Conservation (phyloP, 2,888 invertebrate species). For the Cartodere bifasciata region DNA sequence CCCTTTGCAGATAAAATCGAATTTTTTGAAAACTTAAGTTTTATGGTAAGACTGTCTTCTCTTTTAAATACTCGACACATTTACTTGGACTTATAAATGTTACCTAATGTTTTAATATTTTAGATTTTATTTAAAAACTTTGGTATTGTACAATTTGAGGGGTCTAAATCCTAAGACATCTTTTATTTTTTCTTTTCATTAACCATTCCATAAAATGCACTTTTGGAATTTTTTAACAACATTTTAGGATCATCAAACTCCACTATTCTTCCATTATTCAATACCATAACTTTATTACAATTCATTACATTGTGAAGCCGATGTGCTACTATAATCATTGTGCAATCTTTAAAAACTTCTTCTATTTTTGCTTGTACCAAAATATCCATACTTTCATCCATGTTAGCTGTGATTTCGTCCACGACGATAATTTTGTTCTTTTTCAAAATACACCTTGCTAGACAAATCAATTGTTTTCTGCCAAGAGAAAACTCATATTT, state of each 20-base stretch:
- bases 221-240: slow-evolving; percentile 17
- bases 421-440: slow-evolving; percentile 40
- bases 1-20: no score
- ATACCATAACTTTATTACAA: slow-evolving; percentile 40
- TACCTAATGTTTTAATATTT: no score
- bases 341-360: slow-evolving; percentile 38
- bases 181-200: no score
- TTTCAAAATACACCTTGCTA: slow-evolving; percentile 41
- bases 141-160: no score
- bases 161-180: no score
- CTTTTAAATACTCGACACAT: no score
- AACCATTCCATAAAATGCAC: slow-evolving; percentile 21
- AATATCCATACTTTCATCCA: slow-evolving; percentile 40
- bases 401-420: slow-evolving; percentile 46
- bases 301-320: slow-evolving; percentile 42
- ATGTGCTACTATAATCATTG: slow-evolving; percentile 39
- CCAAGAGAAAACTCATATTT: slow-evolving; percentile 37
- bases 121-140: no score
- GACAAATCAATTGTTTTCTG: slow-evolving; percentile 43
- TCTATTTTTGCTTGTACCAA: slow-evolving; percentile 41
- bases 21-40: no score
- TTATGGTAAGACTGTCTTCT: no score
- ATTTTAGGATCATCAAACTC: slow-evolving; percentile 22
- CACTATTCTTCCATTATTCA: slow-evolving; percentile 37
- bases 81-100: no score